A percentile compares a stretch with the other conserved stretches of the same genome.
These are phyloP conservation scores for Fukomys damarensis DNA, from an alignment of 2,113 vertebrate genomes.

Conservation along the genomic window DNA sequence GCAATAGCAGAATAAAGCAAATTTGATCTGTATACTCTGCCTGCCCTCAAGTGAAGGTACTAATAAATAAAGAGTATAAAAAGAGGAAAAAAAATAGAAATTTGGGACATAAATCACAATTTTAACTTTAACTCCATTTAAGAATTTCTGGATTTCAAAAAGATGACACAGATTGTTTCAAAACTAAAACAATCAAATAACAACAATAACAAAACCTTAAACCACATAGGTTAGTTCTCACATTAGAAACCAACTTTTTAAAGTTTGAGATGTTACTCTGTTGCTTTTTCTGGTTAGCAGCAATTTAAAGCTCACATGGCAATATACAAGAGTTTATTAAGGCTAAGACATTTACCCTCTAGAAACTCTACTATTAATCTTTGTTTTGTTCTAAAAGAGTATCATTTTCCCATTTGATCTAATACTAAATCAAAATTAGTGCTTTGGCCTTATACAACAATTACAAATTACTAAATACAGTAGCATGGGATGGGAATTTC, in stretches of 20 bases:
- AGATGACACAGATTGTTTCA: neutral
- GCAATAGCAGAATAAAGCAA: neutral
- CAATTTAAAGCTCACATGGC: neutral
- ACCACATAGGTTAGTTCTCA: neutral
- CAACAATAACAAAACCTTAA: conserved; percentile 43
- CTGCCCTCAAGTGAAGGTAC: neutral
- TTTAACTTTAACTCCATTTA: neutral
- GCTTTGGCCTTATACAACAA: neutral
- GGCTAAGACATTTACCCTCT: neutral
- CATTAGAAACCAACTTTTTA: neutral
- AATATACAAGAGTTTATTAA: neutral
- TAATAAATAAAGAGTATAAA: neutral
- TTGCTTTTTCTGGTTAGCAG: neutral
- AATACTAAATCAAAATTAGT: conserved; percentile 23
- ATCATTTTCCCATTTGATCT: neutral
- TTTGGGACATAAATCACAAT: neutral
- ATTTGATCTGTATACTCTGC: neutral
- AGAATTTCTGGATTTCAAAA: conserved; percentile 15
- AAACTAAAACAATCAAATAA: conserved; percentile 18
- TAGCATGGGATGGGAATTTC: neutral
- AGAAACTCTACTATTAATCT: neutral
- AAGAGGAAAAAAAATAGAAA: neutral
- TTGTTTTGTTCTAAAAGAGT: neutral
- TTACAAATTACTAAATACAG: neutral
- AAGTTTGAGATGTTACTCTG: neutral